A percentile compares a stretch with the other conserved stretches of the same genome.
These are phyloP conservation scores for Pyrocoelia pectoralis DNA, from an alignment of 2,888 invertebrate genomes.

Conservation along the genomic window DNA sequence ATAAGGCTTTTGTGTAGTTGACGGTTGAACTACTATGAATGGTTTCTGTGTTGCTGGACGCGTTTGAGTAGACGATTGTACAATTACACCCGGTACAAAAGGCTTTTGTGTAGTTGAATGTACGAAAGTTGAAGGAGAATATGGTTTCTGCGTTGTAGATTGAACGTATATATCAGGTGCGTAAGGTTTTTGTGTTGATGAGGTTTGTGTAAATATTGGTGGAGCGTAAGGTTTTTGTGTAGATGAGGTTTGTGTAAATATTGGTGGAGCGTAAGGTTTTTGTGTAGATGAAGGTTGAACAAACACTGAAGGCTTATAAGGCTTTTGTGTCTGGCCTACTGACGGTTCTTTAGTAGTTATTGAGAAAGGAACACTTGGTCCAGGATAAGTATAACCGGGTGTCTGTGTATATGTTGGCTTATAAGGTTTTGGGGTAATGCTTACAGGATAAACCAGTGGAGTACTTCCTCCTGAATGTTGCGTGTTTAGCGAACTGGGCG, in stretches of 20 bases:
- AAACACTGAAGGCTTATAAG: background rate
- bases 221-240: constrained; percentile 4
- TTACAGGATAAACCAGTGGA: no score
- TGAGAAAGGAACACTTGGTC: background rate
- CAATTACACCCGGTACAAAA: background rate
- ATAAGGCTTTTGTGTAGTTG: constrained; percentile 1
- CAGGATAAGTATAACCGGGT: no score
- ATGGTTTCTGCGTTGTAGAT: constrained; percentile 3
- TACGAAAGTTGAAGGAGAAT: background rate
- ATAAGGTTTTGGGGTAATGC: no score
- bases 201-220: background rate
- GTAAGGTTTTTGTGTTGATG: background rate
- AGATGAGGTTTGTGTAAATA: background rate
- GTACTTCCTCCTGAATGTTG: no score
- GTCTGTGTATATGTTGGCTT: no score
- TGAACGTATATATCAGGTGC: background rate
- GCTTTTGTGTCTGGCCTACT: background rate
- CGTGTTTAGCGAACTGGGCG: no score
- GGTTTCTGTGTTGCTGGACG: background rate
- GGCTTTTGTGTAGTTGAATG: constrained; percentile 1
- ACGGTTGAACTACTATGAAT: background rate
- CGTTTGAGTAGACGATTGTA: background rate
- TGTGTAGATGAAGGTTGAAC: constrained; percentile 4
- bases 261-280: background rate
- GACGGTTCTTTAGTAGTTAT: background rate